Evolutionary conservation across 2,113 vertebrate species (phyloP), one percentile per base, ranked within the genome.

Genomic region (Beaufortia kweichowensis): DNA sequence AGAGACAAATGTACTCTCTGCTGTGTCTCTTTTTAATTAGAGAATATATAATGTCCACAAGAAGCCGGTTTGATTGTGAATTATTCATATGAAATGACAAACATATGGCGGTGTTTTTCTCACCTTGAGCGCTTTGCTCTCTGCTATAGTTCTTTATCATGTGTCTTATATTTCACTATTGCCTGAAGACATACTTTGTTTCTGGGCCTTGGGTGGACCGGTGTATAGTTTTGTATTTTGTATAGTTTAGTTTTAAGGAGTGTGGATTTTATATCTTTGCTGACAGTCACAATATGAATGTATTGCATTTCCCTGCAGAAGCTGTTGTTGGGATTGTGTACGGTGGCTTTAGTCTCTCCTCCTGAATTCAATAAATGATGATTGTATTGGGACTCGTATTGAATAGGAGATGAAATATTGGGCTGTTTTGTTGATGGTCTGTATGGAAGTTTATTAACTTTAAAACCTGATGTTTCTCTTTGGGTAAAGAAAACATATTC

Each of bases 61-160:
- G 83, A 82, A 87, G 80, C 74, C 35, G 82, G 67, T 74, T 77
- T 84, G 76, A 81, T 53, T 81, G 63, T 73, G 33, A 82, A 87
- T 90, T 81, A 88, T 88, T 87, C 76, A 85, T 83, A 80, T 69
- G 79, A 83, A 75, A 79, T 79, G 84, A 84, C 73, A 79, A 86
- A 82, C 85, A 84, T 78, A 87, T 83, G 82, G 77, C 79, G 66
- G 31, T 77, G 65, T 84, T 86, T 87, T 82, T 81, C 80, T 79
- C 85, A 83, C 82, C 77, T 85, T 82, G 67, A 39, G 50, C 64
- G 53, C 66, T n/a, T n/a, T n/a, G n/a, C 64, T 61, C 63, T 2
- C 24, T 48, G 50, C 79, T 61, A 56, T 48, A 29, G 29, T 76
- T 81, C 64, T 88, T 83, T 75, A 84, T 87, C 80, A 77, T 85